Conservation (phyloP, 1,140 invertebrate species). For the Meloidogyne floridensis region DNA sequence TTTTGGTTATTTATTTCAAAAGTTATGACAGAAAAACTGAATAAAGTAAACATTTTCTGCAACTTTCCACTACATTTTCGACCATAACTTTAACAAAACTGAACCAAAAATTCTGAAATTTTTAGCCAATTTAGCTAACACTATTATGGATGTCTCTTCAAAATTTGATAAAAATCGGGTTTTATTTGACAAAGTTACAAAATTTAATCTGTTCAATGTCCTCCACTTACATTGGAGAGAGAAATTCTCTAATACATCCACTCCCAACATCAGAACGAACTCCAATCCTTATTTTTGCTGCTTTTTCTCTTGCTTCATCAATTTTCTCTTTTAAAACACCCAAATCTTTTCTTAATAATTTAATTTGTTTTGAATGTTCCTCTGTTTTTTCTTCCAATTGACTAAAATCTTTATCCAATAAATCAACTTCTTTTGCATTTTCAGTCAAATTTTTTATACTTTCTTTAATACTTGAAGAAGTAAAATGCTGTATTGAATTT, state of each 20-base stretch:
- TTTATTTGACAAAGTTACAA: no score
- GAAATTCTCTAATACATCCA: slow-evolving; percentile 53
- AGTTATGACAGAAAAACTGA: neutral
- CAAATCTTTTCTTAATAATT: slow-evolving; percentile 45
- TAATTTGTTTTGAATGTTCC: slow-evolving; percentile 41
- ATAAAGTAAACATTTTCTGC: no score
- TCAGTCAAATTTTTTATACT: slow-evolving; percentile 53
- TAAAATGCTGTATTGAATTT: slow-evolving; percentile 42
- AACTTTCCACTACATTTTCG: no score
- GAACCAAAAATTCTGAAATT: no score
- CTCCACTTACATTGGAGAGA: slow-evolving; percentile 52
- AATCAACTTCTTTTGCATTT: slow-evolving; percentile 18
- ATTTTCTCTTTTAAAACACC: slow-evolving; percentile 61
- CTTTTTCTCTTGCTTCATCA: slow-evolving; percentile 63
- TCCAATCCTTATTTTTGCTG: slow-evolving; percentile 55
- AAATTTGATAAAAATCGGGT: no score
- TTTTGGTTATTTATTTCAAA: no score
- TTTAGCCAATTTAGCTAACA: no score
- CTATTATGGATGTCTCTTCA: no score
- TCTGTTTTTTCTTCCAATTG: slow-evolving; percentile 36
- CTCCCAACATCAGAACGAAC: slow-evolving; percentile 49
- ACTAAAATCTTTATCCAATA: slow-evolving; percentile 32
- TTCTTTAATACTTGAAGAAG: slow-evolving; percentile 52
- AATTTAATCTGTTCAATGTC: neutral
- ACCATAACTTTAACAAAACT: no score